phyloP scores from a whole-genome alignment of 2,797 vertebrate genomes.

The Alcedo atthis region DNA sequence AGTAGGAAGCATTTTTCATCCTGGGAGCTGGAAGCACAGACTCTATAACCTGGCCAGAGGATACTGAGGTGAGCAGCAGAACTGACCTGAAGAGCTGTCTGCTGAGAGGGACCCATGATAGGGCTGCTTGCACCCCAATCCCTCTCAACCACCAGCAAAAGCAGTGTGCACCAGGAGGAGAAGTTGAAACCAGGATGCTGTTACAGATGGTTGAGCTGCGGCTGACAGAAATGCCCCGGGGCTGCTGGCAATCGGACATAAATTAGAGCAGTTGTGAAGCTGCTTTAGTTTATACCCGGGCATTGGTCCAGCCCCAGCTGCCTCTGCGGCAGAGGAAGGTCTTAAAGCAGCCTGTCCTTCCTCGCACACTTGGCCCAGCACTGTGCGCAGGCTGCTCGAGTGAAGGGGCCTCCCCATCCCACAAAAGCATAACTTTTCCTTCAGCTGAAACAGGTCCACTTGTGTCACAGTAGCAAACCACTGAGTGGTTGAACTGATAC shows the following conservation, averaged over 20 bases:
- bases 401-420: neutral
- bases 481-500: fast-evolving
- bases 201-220: slow-evolving; percentile 4
- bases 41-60: neutral
- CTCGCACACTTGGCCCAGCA: neutral
- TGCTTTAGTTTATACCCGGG: slow-evolving; percentile 43
- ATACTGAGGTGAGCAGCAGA: neutral
- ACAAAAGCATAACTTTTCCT: fast-evolving
- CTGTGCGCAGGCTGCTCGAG: neutral
- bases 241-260: slow-evolving; percentile 39
- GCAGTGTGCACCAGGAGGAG: neutral
- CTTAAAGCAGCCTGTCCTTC: slow-evolving; percentile 15
- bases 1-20: neutral
- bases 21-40: neutral
- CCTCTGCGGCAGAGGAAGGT: neutral
- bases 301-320: slow-evolving; percentile 43
- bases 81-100: neutral
- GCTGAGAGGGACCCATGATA: neutral
- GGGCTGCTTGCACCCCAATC: fast-evolving
- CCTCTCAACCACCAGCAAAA: neutral
- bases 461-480: neutral
- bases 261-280: slow-evolving; percentile 54
- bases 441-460: fast-evolving
- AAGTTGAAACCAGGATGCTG: slow-evolving; percentile 1
- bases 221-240: slow-evolving; percentile 44